Conservation (phyloP, 2,113 vertebrate genomes). For the Todiramphus saurophagus region DNA sequence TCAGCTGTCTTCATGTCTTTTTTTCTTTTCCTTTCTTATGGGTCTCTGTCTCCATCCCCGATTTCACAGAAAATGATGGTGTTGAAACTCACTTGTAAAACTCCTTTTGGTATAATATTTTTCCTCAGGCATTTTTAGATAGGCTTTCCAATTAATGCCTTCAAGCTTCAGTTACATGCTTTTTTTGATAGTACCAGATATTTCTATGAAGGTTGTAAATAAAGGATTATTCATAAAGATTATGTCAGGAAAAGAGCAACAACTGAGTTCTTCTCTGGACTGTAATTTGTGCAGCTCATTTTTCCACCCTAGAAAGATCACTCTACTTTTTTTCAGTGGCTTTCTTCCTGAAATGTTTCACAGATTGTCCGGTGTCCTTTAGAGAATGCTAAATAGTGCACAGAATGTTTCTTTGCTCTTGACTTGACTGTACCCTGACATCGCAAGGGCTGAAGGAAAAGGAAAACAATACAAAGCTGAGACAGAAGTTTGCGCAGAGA, state of each 20-base stretch:
- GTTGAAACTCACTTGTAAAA: not conserved
- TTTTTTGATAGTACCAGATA: slow-evolving; percentile 51
- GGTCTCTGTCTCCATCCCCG: not conserved
- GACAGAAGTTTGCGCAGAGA: not conserved
- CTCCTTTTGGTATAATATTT: not conserved
- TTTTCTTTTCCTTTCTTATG: not conserved
- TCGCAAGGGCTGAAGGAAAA: not conserved
- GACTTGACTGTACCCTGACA: not conserved
- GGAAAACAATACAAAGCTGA: not conserved
- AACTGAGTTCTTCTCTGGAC: slow-evolving; percentile 6
- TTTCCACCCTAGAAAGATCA: slow-evolving; percentile 44
- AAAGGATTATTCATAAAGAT: slow-evolving; percentile 46
- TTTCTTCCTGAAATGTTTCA: slow-evolving; percentile 56
- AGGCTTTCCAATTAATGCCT: slow-evolving; percentile 20
- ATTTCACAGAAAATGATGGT: not conserved
- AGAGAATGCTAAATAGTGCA: slow-evolving; percentile 36
- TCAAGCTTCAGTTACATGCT: slow-evolving; percentile 30
- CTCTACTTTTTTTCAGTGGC: not conserved
- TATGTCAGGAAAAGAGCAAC: slow-evolving; percentile 51
- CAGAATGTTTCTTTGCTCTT: slow-evolving; percentile 5
- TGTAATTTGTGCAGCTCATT: slow-evolving; percentile 14
- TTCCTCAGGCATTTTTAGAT: slow-evolving; percentile 42
- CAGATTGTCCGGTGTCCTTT: slow-evolving; percentile 12
- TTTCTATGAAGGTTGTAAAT: slow-evolving; percentile 43
- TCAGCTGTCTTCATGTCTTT: not conserved